Evolutionary conservation across 2,888 invertebrate genomes (phyloP).

Genomic region (Aethes cnicana): DNA sequence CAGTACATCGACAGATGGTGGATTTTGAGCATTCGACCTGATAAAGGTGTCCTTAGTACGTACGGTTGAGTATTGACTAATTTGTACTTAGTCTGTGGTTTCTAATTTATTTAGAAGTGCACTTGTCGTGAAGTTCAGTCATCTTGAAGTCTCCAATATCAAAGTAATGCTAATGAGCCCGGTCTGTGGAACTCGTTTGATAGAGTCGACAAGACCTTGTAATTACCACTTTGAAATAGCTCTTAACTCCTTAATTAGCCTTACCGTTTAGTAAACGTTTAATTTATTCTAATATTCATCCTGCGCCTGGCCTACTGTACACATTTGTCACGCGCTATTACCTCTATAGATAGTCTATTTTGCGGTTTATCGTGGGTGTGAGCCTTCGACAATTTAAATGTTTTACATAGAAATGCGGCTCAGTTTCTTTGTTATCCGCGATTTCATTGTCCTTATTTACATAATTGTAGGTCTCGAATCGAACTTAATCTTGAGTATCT

Average conservation of each 20-base stretch:
- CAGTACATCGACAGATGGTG: constrained; percentile 25
- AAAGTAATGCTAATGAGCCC: no score
- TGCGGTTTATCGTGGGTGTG: constrained; percentile 23
- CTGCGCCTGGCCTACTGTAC: constrained; percentile 13
- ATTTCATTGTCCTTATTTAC: constrained; percentile 21
- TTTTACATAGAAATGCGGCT: constrained; percentile 23
- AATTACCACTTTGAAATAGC: constrained; percentile 5
- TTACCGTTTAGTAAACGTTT: constrained; percentile 13
- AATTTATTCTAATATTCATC: constrained; percentile 25
- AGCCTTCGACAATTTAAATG: constrained; percentile 21
- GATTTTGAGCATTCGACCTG: constrained; percentile 1
- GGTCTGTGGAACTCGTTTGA: no score
- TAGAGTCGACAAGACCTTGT: not conserved
- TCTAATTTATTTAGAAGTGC: no score
- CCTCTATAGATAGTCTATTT: constrained; percentile 11
- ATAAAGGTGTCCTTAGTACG: not conserved
- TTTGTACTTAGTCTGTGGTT: no score
- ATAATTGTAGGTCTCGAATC: constrained; percentile 15
- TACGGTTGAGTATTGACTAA: no score
- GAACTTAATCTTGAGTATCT: constrained; percentile 6
- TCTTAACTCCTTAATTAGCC: constrained; percentile 13
- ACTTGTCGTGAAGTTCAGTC: no score
- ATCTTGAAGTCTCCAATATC: no score
- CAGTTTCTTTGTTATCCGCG: constrained; percentile 24
- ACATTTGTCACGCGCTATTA: constrained; percentile 26